Conservation (phyloP, 2,113 vertebrate genomes). For the Rhinolophus ferrumequinum region DNA sequence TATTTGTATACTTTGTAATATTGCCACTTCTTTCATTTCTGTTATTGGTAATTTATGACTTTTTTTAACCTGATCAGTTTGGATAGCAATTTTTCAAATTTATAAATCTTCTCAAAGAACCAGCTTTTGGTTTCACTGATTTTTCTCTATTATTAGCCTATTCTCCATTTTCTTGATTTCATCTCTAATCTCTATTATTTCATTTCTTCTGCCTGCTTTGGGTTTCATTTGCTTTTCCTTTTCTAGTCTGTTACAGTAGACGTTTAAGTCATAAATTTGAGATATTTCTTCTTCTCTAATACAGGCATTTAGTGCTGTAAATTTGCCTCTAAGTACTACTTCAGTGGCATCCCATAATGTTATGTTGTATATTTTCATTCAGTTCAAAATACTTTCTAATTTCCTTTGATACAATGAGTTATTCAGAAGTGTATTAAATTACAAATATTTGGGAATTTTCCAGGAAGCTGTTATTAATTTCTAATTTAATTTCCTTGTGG, state of each 20-base stretch:
- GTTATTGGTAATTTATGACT: background rate
- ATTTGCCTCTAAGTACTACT: background rate
- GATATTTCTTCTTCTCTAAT: background rate
- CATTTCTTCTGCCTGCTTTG: background rate
- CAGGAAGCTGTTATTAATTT: background rate
- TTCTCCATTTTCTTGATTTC: background rate
- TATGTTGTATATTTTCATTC: background rate
- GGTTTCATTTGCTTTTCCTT: background rate
- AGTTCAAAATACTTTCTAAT: background rate
- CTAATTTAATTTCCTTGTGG: constrained; percentile 1
- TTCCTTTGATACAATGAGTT: background rate
- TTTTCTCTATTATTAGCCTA: background rate
- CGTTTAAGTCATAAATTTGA: background rate
- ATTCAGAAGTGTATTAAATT: background rate
- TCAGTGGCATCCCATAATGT: background rate
- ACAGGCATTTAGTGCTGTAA: background rate
- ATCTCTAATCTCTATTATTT: background rate
- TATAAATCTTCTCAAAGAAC: background rate
- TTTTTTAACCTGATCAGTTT: background rate
- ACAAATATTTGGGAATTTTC: background rate
- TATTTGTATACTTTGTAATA: background rate
- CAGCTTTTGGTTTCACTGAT: background rate
- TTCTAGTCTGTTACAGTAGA: background rate
- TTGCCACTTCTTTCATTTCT: background rate
- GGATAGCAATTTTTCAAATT: background rate